These are phyloP conservation scores for Phrynocephalus vlangalii DNA, from an alignment of 2,797 vertebrate genomes.

Conservation along the genomic window DNA sequence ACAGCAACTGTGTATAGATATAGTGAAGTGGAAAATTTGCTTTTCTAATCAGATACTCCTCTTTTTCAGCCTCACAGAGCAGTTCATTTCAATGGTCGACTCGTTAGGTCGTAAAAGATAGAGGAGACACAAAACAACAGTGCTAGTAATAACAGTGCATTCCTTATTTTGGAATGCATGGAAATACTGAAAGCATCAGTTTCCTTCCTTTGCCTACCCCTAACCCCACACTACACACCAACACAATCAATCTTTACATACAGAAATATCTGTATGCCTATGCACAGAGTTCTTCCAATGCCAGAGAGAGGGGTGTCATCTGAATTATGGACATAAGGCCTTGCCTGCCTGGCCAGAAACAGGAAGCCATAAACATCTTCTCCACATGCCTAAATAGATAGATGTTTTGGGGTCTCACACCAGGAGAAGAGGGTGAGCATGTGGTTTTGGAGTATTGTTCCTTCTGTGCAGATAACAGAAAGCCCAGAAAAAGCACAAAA, in stretches of 20 bases:
- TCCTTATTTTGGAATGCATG: neutral
- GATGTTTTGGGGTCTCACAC: no score
- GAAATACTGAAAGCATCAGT: neutral
- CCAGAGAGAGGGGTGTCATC: no score
- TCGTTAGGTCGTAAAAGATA: neutral
- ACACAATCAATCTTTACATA: neutral
- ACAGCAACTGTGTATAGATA: neutral
- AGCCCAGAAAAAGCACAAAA: no score
- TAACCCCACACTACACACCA: no score
- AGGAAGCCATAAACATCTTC: no score
- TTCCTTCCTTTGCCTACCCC: neutral
- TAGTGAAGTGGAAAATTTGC: neutral
- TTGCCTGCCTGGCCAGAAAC: no score
- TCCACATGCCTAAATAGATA: no score
- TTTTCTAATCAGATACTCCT: neutral
- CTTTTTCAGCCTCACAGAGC: neutral
- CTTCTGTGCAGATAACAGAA: no score
- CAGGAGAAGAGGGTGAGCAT: no score
- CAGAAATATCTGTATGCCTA: no score
- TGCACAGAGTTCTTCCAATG: neutral
- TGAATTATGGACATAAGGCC: neutral
- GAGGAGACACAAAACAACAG: neutral
- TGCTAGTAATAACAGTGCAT: neutral
- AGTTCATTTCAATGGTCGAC: neutral
- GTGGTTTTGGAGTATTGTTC: no score